These are phyloP conservation scores for Podocnemis expansa DNA, from an alignment of 2,113 vertebrate genomes.

Conservation along the genomic window DNA sequence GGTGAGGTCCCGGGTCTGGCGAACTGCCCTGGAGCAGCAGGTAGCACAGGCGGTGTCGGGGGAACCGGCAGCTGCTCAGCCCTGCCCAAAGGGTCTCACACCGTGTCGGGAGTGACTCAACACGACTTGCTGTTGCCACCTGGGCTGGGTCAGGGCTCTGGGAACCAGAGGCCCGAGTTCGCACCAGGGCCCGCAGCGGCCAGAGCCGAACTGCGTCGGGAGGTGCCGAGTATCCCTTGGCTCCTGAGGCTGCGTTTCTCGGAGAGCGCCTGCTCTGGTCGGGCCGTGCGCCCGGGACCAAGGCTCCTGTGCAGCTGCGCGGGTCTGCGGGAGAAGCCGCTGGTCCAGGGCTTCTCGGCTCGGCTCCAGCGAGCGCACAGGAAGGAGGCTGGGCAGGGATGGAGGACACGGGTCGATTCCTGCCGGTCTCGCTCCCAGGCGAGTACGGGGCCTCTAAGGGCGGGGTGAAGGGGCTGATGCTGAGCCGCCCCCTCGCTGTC, in stretches of 20 bases:
- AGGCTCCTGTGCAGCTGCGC: neutral
- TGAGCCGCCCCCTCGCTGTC: neutral
- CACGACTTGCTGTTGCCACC: neutral
- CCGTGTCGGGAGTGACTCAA: slow-evolving; percentile 15
- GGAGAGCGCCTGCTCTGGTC: neutral
- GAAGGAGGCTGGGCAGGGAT: too few relatives aligned
- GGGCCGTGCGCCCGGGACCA: too few relatives aligned
- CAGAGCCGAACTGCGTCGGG: neutral
- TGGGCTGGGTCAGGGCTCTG: neutral
- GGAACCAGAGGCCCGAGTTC: too few relatives aligned
- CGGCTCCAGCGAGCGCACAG: neutral
- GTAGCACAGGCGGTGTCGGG: neutral
- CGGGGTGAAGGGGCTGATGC: neutral
- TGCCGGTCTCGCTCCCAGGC: neutral
- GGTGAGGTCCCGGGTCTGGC: too few relatives aligned
- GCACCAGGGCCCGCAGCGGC: neutral
- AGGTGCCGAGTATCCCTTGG: neutral
- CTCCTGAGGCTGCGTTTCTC: neutral
- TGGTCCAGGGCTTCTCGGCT: accelerated
- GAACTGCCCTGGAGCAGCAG: neutral
- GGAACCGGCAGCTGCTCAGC: neutral
- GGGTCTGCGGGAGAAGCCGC: neutral
- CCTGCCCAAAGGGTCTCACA: neutral
- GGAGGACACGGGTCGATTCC: neutral
- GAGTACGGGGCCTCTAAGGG: neutral